phyloP scores from a whole-genome alignment of 2,797 vertebrate species.

The Tauraco hartlaubi region DNA sequence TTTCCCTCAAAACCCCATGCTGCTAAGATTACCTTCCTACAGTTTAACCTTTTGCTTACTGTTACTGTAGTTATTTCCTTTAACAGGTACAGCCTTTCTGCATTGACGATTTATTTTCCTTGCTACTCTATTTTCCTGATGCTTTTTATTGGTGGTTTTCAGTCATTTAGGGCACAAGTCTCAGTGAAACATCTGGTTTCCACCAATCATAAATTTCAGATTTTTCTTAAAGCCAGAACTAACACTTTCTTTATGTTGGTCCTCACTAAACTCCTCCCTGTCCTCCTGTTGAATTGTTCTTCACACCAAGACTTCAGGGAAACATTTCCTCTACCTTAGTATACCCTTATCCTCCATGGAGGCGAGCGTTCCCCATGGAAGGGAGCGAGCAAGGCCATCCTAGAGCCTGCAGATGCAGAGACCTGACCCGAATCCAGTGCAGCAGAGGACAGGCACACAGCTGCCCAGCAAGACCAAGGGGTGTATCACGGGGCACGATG shows the following conservation, averaged over 20 bases:
- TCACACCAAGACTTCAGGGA: background rate
- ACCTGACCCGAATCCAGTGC: background rate
- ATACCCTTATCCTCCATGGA: background rate
- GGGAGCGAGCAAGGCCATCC: fast-evolving
- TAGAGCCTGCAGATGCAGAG: background rate
- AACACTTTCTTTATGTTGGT: background rate
- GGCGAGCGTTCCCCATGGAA: background rate
- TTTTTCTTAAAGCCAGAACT: background rate
- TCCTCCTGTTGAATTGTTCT: background rate
- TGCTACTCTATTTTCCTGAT: background rate
- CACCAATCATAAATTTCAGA: background rate
- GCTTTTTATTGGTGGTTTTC: background rate
- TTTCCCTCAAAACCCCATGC: background rate
- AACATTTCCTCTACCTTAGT: background rate
- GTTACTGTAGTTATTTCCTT: background rate
- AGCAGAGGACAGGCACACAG: background rate
- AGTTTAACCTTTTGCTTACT: background rate
- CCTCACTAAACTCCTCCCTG: background rate
- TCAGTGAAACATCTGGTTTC: background rate
- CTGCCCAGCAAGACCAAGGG: background rate
- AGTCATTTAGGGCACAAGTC: background rate
- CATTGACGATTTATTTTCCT: background rate
- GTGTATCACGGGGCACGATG: fast-evolving
- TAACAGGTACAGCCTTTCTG: background rate
- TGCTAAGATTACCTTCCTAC: background rate